Conservation (phyloP, 2,888 invertebrate genomes). For the Cephonodes hylas region DNA sequence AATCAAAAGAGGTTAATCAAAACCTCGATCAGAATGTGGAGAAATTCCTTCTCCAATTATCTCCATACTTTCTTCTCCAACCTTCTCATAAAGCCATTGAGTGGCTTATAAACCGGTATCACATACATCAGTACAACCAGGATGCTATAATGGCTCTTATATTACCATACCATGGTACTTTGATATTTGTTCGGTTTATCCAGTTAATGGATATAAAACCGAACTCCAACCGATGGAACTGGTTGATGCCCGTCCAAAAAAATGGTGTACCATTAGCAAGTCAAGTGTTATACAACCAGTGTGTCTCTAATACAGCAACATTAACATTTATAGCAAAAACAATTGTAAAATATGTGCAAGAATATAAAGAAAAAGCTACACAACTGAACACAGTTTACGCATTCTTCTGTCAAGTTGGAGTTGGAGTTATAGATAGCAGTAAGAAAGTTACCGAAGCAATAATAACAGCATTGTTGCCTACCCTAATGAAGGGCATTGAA, state of each 20-base stretch:
- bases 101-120: conserved; percentile 95
- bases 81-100: conserved; percentile 94
- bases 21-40: conserved; percentile 87
- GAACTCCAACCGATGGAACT: conserved; percentile 85
- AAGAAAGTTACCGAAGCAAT: conserved; percentile 82
- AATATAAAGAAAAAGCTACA: conserved; percentile 80
- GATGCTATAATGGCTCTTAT: conserved; percentile 90
- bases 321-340: conserved; percentile 56
- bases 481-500: conserved; percentile 85
- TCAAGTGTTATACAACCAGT: conserved; percentile 86
- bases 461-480: conserved; percentile 85
- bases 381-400: conserved; percentile 87
- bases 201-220: conserved; percentile 87
- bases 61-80: conserved; percentile 94
- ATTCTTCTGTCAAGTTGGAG: conserved; percentile 89
- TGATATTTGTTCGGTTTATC: conserved; percentile 90
- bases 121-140: conserved; percentile 93
- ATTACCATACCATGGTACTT: conserved; percentile 96
- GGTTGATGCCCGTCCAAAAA: conserved; percentile 88
- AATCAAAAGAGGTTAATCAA: conserved; percentile 87
- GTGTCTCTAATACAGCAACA: conserved; percentile 74
- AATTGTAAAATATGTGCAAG: conserved; percentile 74
- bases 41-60: conserved; percentile 89
- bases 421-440: conserved; percentile 85
- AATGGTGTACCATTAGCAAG: conserved; percentile 88